Conservation (phyloP, 2,888 invertebrate genomes). For the Coelopa pilipes region DNA sequence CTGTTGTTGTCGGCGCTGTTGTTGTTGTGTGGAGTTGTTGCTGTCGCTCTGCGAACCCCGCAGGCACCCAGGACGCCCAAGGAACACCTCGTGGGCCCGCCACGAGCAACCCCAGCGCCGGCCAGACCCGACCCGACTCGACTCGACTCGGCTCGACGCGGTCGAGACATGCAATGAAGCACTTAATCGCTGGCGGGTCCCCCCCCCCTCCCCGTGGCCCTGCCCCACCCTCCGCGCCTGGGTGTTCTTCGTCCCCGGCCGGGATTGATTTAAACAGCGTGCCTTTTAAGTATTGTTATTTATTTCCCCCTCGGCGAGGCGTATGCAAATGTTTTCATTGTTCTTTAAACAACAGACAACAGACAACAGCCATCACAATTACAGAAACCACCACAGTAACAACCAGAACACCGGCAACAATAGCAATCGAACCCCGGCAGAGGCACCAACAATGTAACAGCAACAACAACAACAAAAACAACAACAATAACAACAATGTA, state of each 20-base stretch:
- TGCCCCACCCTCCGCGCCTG: no score
- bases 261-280: conserved; percentile 23
- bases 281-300: conserved; percentile 29
- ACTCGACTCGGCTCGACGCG: conserved; percentile 21
- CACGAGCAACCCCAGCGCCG: conserved; percentile 19
- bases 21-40: no score
- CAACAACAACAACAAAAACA: no score
- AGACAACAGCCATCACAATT: background rate
- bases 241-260: no score
- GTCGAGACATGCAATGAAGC: conserved; percentile 49
- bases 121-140: background rate
- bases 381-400: no score
- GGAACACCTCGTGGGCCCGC: conserved; percentile 31
- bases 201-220: conserved; percentile 20
- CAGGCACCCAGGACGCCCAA: no score
- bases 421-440: no score
- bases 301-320: conserved; percentile 42
- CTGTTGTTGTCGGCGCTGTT: no score
- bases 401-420: no score
- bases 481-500: no score
- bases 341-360: conserved; percentile 29
- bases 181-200: conserved; percentile 44
- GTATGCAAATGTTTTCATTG: conserved; percentile 49
- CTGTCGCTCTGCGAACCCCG: no score
- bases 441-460: no score